phyloP scores from a whole-genome alignment of 1,140 invertebrate species.

The Leptopilina clavipes region DNA sequence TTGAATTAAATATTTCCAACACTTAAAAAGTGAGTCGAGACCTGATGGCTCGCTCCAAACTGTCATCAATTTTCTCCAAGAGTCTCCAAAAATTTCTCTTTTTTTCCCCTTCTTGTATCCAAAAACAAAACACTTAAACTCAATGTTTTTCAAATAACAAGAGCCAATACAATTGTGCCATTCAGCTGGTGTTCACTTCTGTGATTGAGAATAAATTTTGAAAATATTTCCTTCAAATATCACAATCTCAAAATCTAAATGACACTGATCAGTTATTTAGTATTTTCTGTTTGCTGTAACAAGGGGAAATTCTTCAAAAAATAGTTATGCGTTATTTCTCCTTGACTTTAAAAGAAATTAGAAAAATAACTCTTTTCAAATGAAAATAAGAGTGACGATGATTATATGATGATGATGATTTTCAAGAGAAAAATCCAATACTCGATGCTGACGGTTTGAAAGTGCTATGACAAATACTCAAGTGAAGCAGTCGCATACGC shows the following conservation, averaged over 20 bases:
- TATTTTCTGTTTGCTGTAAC: too few relatives aligned
- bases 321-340: too few relatives aligned
- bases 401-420: too few relatives aligned
- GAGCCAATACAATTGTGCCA: conserved; percentile 66
- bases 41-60: background rate
- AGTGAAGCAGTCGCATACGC: conserved; percentile 35
- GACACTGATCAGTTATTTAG: too few relatives aligned
- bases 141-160: conserved; percentile 63
- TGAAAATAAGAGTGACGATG: too few relatives aligned
- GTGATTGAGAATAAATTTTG: background rate
- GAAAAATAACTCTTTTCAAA: too few relatives aligned
- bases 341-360: background rate
- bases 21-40: too few relatives aligned
- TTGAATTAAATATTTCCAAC: background rate
- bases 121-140: background rate
- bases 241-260: too few relatives aligned
- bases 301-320: too few relatives aligned
- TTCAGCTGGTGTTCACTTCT: conserved; percentile 46
- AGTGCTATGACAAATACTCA: conserved; percentile 49
- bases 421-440: conserved; percentile 5
- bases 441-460: conserved; percentile 49
- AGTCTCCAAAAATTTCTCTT: background rate
- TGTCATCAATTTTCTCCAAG: background rate
- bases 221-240: conserved; percentile 4
- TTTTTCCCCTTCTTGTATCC: background rate